phyloP scores from a whole-genome alignment of 1,140 invertebrate genomes.

The Chironomus striatipennis region DNA sequence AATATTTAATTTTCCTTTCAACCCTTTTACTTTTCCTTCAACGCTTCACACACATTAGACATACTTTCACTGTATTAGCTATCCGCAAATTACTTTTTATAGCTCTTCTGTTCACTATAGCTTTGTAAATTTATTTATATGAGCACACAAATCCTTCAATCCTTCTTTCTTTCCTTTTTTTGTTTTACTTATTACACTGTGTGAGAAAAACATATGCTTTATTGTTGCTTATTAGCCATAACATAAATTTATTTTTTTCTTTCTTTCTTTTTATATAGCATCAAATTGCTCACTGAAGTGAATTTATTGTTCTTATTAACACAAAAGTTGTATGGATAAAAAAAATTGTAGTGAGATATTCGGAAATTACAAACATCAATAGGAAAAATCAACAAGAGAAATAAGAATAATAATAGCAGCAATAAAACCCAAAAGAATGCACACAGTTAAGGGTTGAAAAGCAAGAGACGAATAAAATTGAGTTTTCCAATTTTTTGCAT shows the following conservation, averaged over 20 bases:
- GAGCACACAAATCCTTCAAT: neutral
- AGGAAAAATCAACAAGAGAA: neutral
- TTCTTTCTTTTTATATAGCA: neutral
- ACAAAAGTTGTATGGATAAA: neutral
- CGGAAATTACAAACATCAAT: neutral
- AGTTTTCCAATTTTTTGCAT: conserved; percentile 1
- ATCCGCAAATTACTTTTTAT: conserved; percentile 14
- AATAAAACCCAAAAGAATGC: neutral
- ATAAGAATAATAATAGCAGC: neutral
- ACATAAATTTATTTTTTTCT: conserved; percentile 4
- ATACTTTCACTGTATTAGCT: neutral
- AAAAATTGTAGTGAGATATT: no score
- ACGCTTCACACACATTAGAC: neutral
- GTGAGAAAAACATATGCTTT: conserved; percentile 24
- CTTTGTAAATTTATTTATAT: neutral
- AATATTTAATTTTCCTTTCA: conserved; percentile 22
- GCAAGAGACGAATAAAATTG: neutral
- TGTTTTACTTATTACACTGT: neutral
- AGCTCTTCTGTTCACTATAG: neutral
- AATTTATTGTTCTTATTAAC: conserved; percentile 15
- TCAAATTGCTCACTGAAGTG: conserved; percentile 10
- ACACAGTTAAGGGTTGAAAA: conserved; percentile 2
- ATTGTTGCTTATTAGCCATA: conserved; percentile 21
- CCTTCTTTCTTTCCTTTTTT: neutral
- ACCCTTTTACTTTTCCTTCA: neutral